Base-by-base conservation (phyloP, 2,888 invertebrate species). In the Brachyptera putata region DNA sequence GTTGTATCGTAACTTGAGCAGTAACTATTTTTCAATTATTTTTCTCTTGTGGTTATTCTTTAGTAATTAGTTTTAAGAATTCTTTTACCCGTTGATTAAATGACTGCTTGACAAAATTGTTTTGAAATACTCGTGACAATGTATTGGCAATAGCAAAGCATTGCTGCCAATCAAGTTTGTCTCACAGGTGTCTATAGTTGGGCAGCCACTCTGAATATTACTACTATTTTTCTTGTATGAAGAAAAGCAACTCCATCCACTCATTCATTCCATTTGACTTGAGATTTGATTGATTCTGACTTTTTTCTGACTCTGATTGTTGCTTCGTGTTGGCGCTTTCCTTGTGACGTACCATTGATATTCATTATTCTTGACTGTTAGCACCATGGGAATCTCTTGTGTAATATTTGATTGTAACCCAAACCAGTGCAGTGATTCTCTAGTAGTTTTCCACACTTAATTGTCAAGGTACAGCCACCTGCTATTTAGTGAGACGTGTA, bases 291-390 rank as follows among this genome's bases (percentile, higher is more conserved):
- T 61, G 57, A 61, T 61, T 62, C 61, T 63, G 60, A 58, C 60
- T 61, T 60, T 62, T n/a, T 63, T 65, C 63, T 64, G 63, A 65
- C 63, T 65, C 57, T 67, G 61, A 79, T 79, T 79, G 75, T 69
- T 79, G 80, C 80, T 80, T 79, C 79, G 78, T 80, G 79, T 80
- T 79, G 79, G 76, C 76, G 80, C 80, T 80, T 80, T 80, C 77
- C 79, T 80, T 80, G 79, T 80, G 79, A 79, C 78, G 62, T 65
- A 61, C 62, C 57, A 59, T 61, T 60, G 57, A 60, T 65, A 62
- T 64, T 64, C n/a, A n/a, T n/a, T n/a, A n/a, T 61, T 56, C 34
- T 59, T 63, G 41, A 63, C 61, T 63, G 63, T 65, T 65, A 61
- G 64, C 64, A 65, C 63, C 60, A 60, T 65, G 60, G 64, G 63